These are phyloP conservation scores for Chamaetylas fuelleborni DNA, from an alignment of 2,113 vertebrate genomes.

Conservation along the genomic window DNA sequence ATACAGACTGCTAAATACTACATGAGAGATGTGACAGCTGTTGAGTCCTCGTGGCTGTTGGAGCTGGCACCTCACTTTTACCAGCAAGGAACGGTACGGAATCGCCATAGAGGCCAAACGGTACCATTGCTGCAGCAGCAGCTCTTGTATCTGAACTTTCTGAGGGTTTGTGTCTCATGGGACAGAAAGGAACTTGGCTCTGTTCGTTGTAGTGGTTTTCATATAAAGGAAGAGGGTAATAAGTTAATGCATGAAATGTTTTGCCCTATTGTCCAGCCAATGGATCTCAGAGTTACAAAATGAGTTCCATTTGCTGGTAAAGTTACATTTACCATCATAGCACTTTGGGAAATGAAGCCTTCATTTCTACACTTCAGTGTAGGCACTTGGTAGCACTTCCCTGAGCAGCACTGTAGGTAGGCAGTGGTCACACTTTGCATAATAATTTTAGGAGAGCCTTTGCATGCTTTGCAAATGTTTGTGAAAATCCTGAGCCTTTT, in stretches of 20 bases:
- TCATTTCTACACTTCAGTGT: neutral
- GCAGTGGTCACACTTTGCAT: neutral
- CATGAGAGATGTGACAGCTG: slow-evolving; percentile 96
- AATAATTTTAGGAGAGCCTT: neutral
- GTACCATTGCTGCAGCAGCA: slow-evolving; percentile 44
- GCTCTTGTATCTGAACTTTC: slow-evolving; percentile 44
- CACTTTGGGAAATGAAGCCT: neutral
- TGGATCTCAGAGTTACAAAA: neutral
- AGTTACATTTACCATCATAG: neutral
- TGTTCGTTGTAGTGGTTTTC: neutral
- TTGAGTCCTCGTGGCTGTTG: slow-evolving; percentile 93
- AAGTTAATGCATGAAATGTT: neutral
- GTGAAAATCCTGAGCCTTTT: neutral
- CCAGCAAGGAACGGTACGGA: slow-evolving; percentile 93
- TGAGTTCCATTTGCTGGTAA: neutral
- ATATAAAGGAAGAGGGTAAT: neutral
- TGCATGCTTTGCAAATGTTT: neutral
- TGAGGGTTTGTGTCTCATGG: too few relatives aligned
- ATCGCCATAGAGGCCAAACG: slow-evolving; percentile 41
- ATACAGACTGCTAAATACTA: slow-evolving; percentile 94
- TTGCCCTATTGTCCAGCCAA: neutral
- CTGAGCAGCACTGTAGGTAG: neutral
- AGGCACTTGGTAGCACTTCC: neutral
- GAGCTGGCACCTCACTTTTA: slow-evolving; percentile 98
- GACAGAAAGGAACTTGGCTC: neutral